These are phyloP conservation scores for Ploceus nigricollis DNA, from an alignment of 2,113 vertebrate genomes.

Conservation along the genomic window DNA sequence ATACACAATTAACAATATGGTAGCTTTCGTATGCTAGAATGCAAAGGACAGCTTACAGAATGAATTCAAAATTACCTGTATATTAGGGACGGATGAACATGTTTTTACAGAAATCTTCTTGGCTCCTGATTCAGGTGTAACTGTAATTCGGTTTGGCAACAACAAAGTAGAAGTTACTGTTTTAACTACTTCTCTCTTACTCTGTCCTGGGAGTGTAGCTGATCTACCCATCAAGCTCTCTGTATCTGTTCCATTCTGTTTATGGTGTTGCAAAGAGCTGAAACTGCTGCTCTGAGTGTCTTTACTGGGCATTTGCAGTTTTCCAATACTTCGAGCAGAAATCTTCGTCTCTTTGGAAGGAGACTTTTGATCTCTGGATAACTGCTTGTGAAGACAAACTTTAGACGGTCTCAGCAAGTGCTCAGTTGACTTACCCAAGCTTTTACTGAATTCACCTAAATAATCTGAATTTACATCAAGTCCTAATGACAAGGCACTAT, in stretches of 20 bases:
- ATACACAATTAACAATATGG: background rate
- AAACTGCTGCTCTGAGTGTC: constrained; percentile 31
- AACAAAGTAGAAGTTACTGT: constrained; percentile 67
- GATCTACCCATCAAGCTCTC: background rate
- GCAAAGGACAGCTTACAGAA: background rate
- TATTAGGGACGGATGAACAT: constrained; percentile 24
- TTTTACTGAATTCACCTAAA: constrained; percentile 71
- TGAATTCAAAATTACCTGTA: constrained; percentile 67
- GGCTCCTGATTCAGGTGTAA: constrained; percentile 45
- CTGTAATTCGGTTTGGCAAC: constrained; percentile 35
- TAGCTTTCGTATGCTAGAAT: background rate
- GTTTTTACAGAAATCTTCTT: constrained; percentile 68
- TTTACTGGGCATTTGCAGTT: constrained; percentile 8
- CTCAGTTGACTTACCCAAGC: constrained; percentile 81
- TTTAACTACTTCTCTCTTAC: constrained; percentile 64
- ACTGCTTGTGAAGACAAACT: constrained; percentile 73
- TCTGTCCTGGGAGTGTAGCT: constrained; percentile 61
- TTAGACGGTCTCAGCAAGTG: constrained; percentile 85
- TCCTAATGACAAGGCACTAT: constrained; percentile 81
- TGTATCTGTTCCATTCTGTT: background rate
- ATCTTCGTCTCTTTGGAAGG: constrained; percentile 57
- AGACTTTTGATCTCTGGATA: constrained; percentile 5
- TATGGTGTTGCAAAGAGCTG: constrained; percentile 17
- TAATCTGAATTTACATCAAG: constrained; percentile 66
- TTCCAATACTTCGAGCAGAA: constrained; percentile 18